Evolutionary conservation across 1,140 invertebrate genomes (phyloP).

Genomic region (Panagrolaimus sp.): DNA sequence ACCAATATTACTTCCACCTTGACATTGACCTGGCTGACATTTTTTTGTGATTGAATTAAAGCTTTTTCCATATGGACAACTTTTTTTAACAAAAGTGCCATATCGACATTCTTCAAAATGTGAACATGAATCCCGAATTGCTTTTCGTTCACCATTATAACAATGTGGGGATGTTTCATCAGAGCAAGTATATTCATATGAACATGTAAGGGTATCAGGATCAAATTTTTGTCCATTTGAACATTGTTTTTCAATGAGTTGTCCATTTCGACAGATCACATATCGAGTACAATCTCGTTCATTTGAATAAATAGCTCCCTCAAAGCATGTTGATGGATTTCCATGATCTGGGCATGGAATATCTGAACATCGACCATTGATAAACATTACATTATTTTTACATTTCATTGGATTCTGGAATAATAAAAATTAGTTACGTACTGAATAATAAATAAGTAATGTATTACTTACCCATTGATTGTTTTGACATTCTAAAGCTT

Average conservation of each 20-base stretch:
- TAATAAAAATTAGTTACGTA: no score
- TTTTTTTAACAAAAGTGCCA: neutral
- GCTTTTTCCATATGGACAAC: neutral
- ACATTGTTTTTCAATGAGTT: neutral
- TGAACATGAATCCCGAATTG: neutral
- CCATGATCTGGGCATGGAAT: neutral
- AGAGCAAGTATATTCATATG: neutral
- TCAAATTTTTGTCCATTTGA: neutral
- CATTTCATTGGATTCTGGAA: neutral
- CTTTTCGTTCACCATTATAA: neutral
- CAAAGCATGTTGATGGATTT: neutral
- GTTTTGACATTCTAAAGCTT: neutral
- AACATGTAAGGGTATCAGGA: neutral
- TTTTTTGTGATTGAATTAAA: neutral
- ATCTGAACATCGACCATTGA: neutral
- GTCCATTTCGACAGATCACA: neutral
- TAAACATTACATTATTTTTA: neutral
- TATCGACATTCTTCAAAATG: neutral
- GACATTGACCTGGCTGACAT: neutral
- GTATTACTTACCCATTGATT: neutral
- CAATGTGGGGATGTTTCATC: neutral
- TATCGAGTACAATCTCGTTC: neutral
- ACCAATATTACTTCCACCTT: neutral
- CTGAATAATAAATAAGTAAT: no score
- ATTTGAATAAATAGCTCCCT: constrained; percentile 6